Conservation (phyloP, 2,888 invertebrate species). For the Drosophila mettleri region DNA sequence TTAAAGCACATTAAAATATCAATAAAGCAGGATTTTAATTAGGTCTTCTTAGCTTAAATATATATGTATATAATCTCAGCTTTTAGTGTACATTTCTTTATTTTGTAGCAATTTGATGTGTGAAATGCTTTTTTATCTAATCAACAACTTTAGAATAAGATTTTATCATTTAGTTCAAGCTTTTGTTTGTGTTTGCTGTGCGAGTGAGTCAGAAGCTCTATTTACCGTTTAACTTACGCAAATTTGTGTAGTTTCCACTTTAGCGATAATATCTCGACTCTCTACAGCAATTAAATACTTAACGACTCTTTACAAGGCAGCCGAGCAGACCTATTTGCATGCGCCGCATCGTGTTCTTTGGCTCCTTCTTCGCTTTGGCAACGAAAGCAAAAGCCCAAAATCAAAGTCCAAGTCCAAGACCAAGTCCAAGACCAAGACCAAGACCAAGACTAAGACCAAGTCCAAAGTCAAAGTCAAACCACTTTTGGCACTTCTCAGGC, state of each 20-base stretch:
- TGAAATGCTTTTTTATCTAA: slow-evolving; percentile 7
- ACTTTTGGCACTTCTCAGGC: slow-evolving; percentile 18
- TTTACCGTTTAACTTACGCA: not conserved
- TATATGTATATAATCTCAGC: too few species aligned
- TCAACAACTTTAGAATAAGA: not conserved
- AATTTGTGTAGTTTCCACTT: slow-evolving; percentile 10
- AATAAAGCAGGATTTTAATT: too few species aligned
- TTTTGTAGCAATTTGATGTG: too few species aligned
- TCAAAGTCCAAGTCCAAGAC: slow-evolving; percentile 26
- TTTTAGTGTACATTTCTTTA: not conserved
- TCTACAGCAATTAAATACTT: slow-evolving; percentile 4
- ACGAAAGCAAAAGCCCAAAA: slow-evolving; percentile 43
- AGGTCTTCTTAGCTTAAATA: not conserved
- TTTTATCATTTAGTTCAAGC: not conserved
- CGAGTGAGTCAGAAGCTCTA: not conserved
- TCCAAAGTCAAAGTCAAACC: slow-evolving; percentile 34
- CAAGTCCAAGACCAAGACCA: too few species aligned
- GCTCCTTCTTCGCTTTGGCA: slow-evolving; percentile 10
- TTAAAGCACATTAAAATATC: too few species aligned
- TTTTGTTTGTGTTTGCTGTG: not conserved
- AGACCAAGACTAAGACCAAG: too few species aligned
- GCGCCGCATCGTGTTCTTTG: not conserved
- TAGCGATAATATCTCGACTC: slow-evolving; percentile 16
- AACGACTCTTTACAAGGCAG: not conserved
- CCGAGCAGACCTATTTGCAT: not conserved